Base-by-base conservation (phyloP, 35 echinoderm and acorn worm genomes). In the Anneissia japonica region DNA sequence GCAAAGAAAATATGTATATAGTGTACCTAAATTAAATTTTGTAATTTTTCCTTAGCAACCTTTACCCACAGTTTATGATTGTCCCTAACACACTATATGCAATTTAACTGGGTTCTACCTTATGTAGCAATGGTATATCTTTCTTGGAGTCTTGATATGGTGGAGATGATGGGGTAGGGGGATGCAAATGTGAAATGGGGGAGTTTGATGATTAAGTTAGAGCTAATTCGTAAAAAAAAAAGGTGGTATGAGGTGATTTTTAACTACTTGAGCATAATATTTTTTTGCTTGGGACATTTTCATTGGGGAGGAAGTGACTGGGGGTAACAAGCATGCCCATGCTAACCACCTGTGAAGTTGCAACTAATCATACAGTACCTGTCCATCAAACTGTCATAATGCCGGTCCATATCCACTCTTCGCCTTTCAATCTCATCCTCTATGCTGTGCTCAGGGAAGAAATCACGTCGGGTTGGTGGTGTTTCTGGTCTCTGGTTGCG, bases 401-500 rank as follows among this genome's bases (percentile, higher is more conserved):
- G 9, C 16, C 19, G n/a, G 29, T 32, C 75, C 34, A 90, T 84
- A 38, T n/a, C 30, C 35, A 4, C 28, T 46, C 36, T 84, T 56
- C 13, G 46, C 74, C 74, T 77, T 34, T 46, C 39, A 78, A 86
- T 84, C 46, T 51, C 75, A 32, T 75, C 55, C 30, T 34, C 39
- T 74, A 34, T 73, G 11, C 41, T 38, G 13, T 30, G 72, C 46
- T 74, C 26, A 28, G 90, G 39, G 5, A 9, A 32, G 33, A 34
- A 32, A 34, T 78, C 76, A 1, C 76, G 32, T 34, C 76, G 4
- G 19, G 76, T 41, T 34, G 46, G 41, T 13, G 35, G 28, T 37
- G 37, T 38, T 31, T 39, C 75, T 46, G 75, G 82, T 30, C 85
- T 79, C 32, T 88, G 46, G 38, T 80, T 88, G 36, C 82, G 82